These are phyloP conservation scores for Maniola jurtina DNA, from an alignment of 1,140 invertebrate species.

Conservation along the genomic window DNA sequence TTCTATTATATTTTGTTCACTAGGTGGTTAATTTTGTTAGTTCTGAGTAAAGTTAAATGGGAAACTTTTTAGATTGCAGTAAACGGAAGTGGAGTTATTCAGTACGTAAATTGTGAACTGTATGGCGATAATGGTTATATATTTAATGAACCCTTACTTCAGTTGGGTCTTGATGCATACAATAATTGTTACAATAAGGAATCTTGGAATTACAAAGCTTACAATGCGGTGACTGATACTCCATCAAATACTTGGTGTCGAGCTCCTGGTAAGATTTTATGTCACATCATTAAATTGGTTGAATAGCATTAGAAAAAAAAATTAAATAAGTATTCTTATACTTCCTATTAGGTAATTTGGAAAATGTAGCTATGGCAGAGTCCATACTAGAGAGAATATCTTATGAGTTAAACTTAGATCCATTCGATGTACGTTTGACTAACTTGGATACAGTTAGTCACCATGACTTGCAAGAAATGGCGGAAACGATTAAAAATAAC, in stretches of 20 bases:
- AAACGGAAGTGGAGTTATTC: conserved; percentile 81
- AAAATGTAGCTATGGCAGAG: conserved; percentile 85
- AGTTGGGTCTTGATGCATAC: conserved; percentile 28
- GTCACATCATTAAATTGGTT: background rate
- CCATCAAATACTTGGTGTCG: conserved; percentile 68
- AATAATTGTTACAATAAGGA: conserved; percentile 79
- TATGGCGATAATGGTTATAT: conserved; percentile 82
- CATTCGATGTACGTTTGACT: conserved; percentile 81
- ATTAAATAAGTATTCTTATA: too few species aligned
- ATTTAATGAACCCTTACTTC: conserved; percentile 77
- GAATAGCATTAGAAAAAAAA: background rate
- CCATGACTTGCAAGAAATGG: conserved; percentile 32
- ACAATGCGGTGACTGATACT: conserved; percentile 57
- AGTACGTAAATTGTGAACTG: conserved; percentile 79
- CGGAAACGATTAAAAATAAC: conserved; percentile 35
- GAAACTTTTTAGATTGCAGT: conserved; percentile 73
- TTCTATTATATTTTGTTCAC: too few species aligned
- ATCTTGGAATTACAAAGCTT: conserved; percentile 41
- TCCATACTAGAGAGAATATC: conserved; percentile 91
- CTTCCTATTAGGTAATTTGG: conserved; percentile 78
- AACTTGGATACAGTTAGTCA: conserved; percentile 77
- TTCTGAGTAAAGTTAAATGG: background rate
- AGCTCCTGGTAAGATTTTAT: conserved; percentile 33
- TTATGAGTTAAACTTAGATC: conserved; percentile 82
- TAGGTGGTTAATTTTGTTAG: too few species aligned